A percentile compares a stretch with the other conserved stretches of the same genome.
These are phyloP conservation scores for Eupithecia insigniata DNA, from an alignment of 2,888 invertebrate genomes.

Conservation along the genomic window DNA sequence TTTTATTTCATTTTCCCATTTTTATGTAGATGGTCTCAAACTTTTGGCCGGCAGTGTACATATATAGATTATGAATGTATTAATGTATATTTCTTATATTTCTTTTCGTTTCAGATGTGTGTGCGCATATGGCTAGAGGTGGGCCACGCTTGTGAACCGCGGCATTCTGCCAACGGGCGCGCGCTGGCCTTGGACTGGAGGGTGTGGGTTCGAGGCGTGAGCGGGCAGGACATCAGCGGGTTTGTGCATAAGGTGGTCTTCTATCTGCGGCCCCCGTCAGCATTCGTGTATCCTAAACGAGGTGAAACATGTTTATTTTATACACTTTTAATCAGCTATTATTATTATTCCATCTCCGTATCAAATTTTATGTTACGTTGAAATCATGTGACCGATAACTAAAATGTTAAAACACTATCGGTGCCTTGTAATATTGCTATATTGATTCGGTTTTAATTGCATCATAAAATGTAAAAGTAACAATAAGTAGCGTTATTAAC, in stretches of 20 bases:
- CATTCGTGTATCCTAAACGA: constrained; percentile 79
- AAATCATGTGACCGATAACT: not conserved
- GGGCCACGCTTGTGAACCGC: constrained; percentile 77
- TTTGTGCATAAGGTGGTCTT: constrained; percentile 81
- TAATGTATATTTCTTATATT: constrained; percentile 4
- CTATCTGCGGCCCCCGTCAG: constrained; percentile 71
- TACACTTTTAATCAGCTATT: not conserved
- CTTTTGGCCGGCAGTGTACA: too few species aligned
- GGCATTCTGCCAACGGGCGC: constrained; percentile 69
- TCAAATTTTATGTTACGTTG: not conserved
- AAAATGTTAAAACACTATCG: not conserved
- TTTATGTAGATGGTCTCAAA: too few species aligned
- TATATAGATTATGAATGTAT: too few species aligned
- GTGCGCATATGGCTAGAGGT: constrained; percentile 81
- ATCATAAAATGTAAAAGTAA: constrained; percentile 5
- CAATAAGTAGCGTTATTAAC: not conserved
- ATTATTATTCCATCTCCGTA: not conserved
- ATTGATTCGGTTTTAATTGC: constrained; percentile 6
- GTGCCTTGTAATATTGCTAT: not conserved
- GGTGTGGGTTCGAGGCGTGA: constrained; percentile 76
- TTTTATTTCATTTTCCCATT: too few species aligned
- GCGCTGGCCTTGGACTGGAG: constrained; percentile 78
- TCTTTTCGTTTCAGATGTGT: constrained; percentile 68
- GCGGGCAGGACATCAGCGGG: constrained; percentile 74
- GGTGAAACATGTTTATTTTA: constrained; percentile 52